Evolutionary conservation across 1,140 invertebrate species (phyloP).

Genomic region (Oppia nitens): DNA sequence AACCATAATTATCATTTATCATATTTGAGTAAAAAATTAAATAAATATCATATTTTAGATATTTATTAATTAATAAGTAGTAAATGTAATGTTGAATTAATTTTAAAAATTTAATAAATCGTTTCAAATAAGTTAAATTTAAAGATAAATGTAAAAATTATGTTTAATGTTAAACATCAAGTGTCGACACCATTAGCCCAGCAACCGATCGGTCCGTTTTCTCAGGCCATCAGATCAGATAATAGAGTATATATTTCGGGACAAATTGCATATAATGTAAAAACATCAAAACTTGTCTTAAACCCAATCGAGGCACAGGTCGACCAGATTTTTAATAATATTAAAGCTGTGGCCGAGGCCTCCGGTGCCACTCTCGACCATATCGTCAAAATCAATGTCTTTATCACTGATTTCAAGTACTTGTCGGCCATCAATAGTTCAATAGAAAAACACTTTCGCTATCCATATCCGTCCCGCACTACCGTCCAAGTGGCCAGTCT

Average conservation of each 20-base stretch:
- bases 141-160: no score
- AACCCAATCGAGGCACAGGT: constrained; percentile 49
- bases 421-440: constrained; percentile 9
- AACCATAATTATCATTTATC: no score
- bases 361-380: constrained; percentile 3
- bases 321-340: constrained; percentile 6
- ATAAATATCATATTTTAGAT: no score
- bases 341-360: constrained; percentile 10
- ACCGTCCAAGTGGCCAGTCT: background rate
- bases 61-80: no score
- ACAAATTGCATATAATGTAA: constrained; percentile 74
- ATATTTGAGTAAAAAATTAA: no score
- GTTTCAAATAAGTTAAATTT: no score
- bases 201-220: constrained; percentile 87
- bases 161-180: background rate
- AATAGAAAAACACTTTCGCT: constrained; percentile 7
- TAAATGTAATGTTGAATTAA: no score
- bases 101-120: no score
- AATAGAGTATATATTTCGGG: constrained; percentile 71
- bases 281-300: constrained; percentile 51
- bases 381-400: constrained; percentile 9
- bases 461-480: constrained; percentile 3
- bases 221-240: constrained; percentile 58
- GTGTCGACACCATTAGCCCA: constrained; percentile 38
- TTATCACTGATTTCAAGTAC: constrained; percentile 4